phyloP scores from a whole-genome alignment of 2,888 invertebrate genomes.

The Pterostichus niger region DNA sequence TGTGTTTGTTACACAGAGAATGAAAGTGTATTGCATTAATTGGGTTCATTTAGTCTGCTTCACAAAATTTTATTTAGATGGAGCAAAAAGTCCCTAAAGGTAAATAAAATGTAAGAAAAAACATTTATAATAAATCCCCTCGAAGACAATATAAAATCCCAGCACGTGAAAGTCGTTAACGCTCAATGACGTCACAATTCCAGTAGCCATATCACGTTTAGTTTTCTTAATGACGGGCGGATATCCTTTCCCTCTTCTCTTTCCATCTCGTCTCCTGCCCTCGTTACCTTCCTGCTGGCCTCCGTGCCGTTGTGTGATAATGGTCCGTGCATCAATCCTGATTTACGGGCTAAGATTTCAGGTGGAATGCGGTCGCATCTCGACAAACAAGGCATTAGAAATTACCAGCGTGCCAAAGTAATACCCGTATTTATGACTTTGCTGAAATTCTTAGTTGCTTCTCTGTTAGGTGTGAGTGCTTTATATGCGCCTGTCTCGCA shows the following conservation, averaged over 20 bases:
- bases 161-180: conserved; percentile 29
- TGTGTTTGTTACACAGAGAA: no score
- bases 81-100: no score
- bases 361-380: conserved; percentile 52
- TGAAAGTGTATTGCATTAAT: no score
- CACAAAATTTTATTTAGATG: no score
- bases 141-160: conserved; percentile 35
- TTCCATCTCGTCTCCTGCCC: not conserved
- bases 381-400: conserved; percentile 55
- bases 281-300: conserved; percentile 10
- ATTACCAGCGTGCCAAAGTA: conserved; percentile 58
- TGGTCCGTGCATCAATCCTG: conserved; percentile 57
- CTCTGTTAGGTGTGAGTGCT: conserved; percentile 2
- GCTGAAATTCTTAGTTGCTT: conserved; percentile 51
- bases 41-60: no score
- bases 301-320: conserved; percentile 26
- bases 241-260: conserved; percentile 4
- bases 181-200: conserved; percentile 22
- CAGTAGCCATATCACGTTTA: conserved; percentile 22
- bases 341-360: conserved; percentile 55
- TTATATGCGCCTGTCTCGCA: not conserved
- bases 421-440: conserved; percentile 62
- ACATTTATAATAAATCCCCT: conserved; percentile 38
- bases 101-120: not conserved
- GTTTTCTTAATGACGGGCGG: conserved; percentile 36